A percentile compares a stretch with the other conserved stretches of the same genome.
Evolutionary conservation across 2,888 invertebrate species (phyloP).

Genomic region (Pemphredon lugubris): DNA sequence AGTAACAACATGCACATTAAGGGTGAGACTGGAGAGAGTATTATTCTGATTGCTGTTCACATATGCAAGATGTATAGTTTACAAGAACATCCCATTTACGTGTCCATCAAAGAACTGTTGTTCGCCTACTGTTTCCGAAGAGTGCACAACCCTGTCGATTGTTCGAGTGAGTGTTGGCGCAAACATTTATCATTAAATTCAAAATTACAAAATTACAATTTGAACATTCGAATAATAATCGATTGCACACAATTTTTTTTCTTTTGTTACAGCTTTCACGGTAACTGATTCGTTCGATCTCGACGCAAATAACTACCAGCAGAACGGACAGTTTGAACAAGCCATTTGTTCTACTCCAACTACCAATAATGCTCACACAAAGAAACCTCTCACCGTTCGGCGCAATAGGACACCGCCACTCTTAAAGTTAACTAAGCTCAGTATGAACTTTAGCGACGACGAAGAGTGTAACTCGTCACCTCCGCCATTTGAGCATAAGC

Average conservation of each 20-base stretch:
- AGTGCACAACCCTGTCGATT: conserved; percentile 30
- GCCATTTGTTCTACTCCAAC: conserved; percentile 60
- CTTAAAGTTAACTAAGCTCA: conserved; percentile 62
- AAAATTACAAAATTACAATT: too few relatives aligned
- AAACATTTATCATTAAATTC: not conserved
- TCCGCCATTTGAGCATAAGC: not conserved
- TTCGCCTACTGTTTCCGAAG: conserved; percentile 61
- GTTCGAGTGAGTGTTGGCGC: conserved; percentile 54
- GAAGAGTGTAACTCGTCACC: conserved; percentile 30
- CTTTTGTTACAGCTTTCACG: conserved; percentile 60
- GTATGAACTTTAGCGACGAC: conserved; percentile 51
- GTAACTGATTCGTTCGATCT: conserved; percentile 59
- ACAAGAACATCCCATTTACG: conserved; percentile 68
- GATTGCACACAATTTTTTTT: too few relatives aligned
- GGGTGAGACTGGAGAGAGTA: too few relatives aligned
- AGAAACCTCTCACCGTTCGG: conserved; percentile 52
- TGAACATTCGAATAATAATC: not conserved
- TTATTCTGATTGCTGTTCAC: conserved; percentile 61
- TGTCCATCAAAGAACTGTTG: conserved; percentile 62
- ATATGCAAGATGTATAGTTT: conserved; percentile 67
- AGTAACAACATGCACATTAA: too few relatives aligned
- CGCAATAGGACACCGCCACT: conserved; percentile 64
- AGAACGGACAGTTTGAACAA: conserved; percentile 11
- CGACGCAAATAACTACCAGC: conserved; percentile 47
- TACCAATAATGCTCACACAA: conserved; percentile 30